Evolutionary conservation across 2,113 vertebrate genomes (phyloP).

Genomic region (Gracilinanus agilis): DNA sequence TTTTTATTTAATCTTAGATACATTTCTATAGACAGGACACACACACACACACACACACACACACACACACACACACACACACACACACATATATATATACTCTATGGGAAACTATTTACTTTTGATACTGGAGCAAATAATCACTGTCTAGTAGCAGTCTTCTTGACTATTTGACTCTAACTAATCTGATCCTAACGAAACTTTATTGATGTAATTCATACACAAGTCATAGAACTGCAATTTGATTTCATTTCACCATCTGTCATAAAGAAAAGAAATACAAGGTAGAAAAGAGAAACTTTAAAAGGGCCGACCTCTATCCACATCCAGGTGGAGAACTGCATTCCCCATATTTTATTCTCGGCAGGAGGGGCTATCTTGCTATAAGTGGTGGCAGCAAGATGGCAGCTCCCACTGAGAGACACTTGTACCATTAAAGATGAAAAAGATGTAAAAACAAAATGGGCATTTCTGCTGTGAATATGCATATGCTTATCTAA

Average conservation of each 20-base stretch:
- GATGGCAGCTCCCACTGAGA: constrained; percentile 58
- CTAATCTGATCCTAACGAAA: constrained; percentile 23
- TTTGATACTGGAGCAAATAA: constrained; percentile 40
- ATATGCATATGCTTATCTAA: constrained; percentile 15
- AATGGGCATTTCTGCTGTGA: constrained; percentile 21
- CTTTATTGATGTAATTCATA: constrained; percentile 28
- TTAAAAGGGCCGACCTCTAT: constrained; percentile 22
- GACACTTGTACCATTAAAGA: constrained; percentile 48
- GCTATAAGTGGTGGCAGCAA: constrained; percentile 27
- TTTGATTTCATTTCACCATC: background rate
- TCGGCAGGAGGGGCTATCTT: constrained; percentile 34
- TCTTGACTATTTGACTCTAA: background rate
- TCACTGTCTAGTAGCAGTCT: background rate
- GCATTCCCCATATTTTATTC: constrained; percentile 36
- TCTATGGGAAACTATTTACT: background rate
- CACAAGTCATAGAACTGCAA: constrained; percentile 18
- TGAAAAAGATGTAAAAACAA: constrained; percentile 6
- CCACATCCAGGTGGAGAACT: constrained; percentile 68
- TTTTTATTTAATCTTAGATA: constrained; percentile 31
- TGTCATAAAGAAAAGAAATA: constrained; percentile 31
- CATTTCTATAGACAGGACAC: background rate
- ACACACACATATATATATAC: background rate
- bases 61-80: no score
- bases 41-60: no score
- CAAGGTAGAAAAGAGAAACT: constrained; percentile 26